Evolutionary conservation across 2,113 vertebrate species (phyloP).

Genomic region (Speoplatyrhinus poulsoni): DNA sequence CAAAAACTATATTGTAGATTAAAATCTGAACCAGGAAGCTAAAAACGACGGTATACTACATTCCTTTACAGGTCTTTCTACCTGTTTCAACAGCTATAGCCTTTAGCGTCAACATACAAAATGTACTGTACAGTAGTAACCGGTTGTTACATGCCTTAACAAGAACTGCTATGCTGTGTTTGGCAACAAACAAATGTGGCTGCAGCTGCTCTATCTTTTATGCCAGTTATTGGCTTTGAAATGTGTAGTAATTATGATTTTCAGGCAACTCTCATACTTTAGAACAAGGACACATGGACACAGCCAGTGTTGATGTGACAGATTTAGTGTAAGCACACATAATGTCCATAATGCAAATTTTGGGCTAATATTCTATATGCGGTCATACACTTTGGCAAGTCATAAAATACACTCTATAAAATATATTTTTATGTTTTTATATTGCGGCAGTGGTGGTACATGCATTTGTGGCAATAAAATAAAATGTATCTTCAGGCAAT

Average conservation of each 20-base stretch:
- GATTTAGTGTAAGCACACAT: background rate
- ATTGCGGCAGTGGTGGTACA: no score
- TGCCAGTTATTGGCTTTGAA: slow-evolving; percentile 25
- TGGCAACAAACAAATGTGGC: slow-evolving; percentile 11
- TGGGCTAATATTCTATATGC: no score
- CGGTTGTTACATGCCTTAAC: background rate
- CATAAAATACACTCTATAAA: no score
- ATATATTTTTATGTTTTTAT: no score
- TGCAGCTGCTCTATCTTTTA: slow-evolving; percentile 26
- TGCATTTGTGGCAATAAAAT: no score
- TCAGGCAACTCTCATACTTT: background rate
- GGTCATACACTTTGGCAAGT: no score
- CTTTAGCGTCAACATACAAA: slow-evolving; percentile 1
- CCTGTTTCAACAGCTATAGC: slow-evolving; percentile 56
- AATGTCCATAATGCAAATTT: no score
- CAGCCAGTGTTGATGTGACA: background rate
- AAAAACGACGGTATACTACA: slow-evolving; percentile 31
- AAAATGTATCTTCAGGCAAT: no score
- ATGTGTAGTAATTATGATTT: background rate
- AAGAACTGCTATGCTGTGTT: background rate
- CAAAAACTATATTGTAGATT: no score
- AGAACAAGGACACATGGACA: background rate
- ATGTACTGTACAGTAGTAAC: no score
- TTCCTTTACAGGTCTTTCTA: slow-evolving; percentile 48
- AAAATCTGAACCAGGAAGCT: no score